Conservation (phyloP, 2,113 vertebrate genomes). For the Pelecanus crispus region DNA sequence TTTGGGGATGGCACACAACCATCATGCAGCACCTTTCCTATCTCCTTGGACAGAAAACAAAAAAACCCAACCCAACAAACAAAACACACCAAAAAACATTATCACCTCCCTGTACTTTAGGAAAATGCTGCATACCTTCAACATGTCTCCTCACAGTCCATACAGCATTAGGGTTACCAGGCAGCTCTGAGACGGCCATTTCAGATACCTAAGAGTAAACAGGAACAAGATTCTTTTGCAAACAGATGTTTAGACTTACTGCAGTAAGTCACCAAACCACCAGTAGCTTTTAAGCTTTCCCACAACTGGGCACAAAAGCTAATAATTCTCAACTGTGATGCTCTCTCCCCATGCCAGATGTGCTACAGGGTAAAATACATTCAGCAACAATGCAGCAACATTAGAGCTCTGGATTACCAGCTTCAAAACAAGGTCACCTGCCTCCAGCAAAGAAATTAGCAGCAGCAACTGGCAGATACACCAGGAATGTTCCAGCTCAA, state of each 20-base stretch:
- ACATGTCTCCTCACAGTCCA: slow-evolving; percentile 97
- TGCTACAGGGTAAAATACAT: not conserved
- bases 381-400: not conserved
- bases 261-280: not conserved
- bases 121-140: slow-evolving; percentile 81
- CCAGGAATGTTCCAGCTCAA: not conserved
- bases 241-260: not conserved
- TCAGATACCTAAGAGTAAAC: slow-evolving; percentile 87
- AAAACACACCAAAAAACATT: not conserved
- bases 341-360: not conserved
- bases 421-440: not conserved
- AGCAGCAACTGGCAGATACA: not conserved
- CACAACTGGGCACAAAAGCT: not conserved
- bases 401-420: not conserved
- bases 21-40: not conserved
- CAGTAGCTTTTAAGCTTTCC: not conserved
- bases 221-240: not conserved
- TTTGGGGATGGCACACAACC: not conserved
- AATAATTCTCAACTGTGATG: not conserved
- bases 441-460: not conserved
- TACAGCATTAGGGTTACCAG: slow-evolving; percentile 98
- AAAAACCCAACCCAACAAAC: not conserved
- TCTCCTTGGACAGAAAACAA: not conserved
- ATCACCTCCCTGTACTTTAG: not conserved
- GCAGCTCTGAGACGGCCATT: slow-evolving; percentile 98